Percentiles rank a stretch among this genome's conserved stretches.
Conservation (phyloP, 1,140 invertebrate genomes). For the Drosophila sturtevanti region DNA sequence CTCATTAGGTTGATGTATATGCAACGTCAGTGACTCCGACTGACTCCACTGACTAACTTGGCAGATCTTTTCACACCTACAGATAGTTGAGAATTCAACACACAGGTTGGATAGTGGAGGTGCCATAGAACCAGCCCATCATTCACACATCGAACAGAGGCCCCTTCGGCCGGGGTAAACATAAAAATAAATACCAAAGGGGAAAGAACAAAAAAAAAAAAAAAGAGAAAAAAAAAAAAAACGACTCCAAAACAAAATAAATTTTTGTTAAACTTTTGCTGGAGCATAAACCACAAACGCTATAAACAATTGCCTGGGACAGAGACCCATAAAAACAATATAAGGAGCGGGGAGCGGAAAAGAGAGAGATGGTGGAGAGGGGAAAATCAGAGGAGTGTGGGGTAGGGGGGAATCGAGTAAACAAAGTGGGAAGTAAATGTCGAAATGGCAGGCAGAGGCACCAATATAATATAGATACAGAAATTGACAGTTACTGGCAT, state of each 20-base stretch:
- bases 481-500: conserved; percentile 50
- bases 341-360: not conserved
- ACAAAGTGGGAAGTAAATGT: conserved; percentile 65
- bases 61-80: conserved; percentile 61
- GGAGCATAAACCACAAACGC: conserved; percentile 58
- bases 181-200: conserved; percentile 22
- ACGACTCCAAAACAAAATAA: conserved; percentile 62
- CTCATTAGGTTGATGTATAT: conserved; percentile 62
- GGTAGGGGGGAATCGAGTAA: conserved; percentile 42
- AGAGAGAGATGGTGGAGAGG: not conserved
- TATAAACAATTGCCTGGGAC: conserved; percentile 63
- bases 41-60: not conserved
- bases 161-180: conserved; percentile 42
- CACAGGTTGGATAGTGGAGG: not conserved
- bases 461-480: conserved; percentile 50
- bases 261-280: conserved; percentile 61
- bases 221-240: conserved; percentile 7
- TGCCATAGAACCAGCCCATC: conserved; percentile 36
- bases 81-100: not conserved
- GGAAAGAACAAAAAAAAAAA: conserved; percentile 42
- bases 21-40: conserved; percentile 38
- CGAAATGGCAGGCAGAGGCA: conserved; percentile 41
- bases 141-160: conserved; percentile 57
- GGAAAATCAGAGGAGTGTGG: no score
- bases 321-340: conserved; percentile 55